These are phyloP conservation scores for Papilio polyxenes DNA, from an alignment of 1,140 invertebrate genomes.

Conservation along the genomic window DNA sequence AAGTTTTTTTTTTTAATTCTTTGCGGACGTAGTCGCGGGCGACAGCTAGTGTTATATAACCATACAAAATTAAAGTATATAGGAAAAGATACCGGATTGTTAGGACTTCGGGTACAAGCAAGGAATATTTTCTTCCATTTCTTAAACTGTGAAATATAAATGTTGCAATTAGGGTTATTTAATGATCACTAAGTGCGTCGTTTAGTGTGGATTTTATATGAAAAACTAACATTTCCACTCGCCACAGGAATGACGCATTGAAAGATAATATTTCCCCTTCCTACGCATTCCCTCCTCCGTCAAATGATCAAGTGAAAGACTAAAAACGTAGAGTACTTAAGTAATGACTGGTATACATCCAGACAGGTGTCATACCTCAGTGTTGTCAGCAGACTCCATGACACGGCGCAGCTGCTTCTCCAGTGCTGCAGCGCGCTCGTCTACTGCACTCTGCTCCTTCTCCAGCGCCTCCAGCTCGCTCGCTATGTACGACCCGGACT, in stretches of 20 bases:
- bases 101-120: conserved; percentile 50
- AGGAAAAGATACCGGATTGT: conserved; percentile 53
- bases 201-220: too few relatives aligned
- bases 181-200: too few relatives aligned
- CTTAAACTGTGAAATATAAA: conserved; percentile 40
- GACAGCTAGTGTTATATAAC: too few relatives aligned
- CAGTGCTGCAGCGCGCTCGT: conserved; percentile 92
- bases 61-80: not conserved
- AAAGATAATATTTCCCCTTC: too few relatives aligned
- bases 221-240: too few relatives aligned
- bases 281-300: too few relatives aligned
- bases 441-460: conserved; percentile 94
- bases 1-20: too few relatives aligned
- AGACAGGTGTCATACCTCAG: conserved; percentile 60
- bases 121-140: conserved; percentile 56
- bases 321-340: too few relatives aligned
- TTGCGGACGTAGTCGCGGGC: too few relatives aligned
- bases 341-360: too few relatives aligned
- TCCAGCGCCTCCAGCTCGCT: conserved; percentile 94
- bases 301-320: too few relatives aligned
- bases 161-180: not conserved
- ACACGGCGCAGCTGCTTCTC: conserved; percentile 92
- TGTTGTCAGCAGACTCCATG: conserved; percentile 86
- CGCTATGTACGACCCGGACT: conserved; percentile 88
- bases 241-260: too few relatives aligned